Base-by-base conservation (phyloP, 2,888 invertebrate species). In the Fabriciana adippe region DNA sequence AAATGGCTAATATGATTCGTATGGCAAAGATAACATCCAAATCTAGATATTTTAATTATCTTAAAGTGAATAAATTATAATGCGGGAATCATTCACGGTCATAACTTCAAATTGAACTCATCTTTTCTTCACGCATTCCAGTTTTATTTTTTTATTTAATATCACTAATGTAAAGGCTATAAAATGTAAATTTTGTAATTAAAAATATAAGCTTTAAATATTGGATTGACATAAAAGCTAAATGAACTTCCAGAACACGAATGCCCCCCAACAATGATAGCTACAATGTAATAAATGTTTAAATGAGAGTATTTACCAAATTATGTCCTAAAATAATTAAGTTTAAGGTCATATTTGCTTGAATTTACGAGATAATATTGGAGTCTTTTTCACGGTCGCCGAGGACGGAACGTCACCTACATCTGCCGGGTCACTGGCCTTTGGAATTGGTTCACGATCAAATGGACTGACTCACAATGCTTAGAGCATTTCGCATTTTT, bases 341-440 rank as follows among this genome's bases (percentile, higher is more conserved):
- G 53, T 62, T 67, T 64, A 64, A 62, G 53, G 35, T 53, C 48
- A 60, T 67, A 59, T 59, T 73, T 53, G 65, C 16, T 31, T 67
- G 55, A 13, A 6, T 6, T 26, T n/a, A 13, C 35, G n/a, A 47
- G 47, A 61, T 61, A 61, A 67, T 59, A 61, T 68, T 51, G 35
- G 31, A 64, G 64, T 50, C 35, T 60, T 69, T 71, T 70, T 69
- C 71, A 71, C 69, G 71, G 71, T 67, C 71, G 66, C 15, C 57
- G 72, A 72, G 73, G 75, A 74, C 75, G 67, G 55, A 63, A 63
- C 72, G 74, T 76, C 76, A 77, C 74, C 75, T 76, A 76, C 74
- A 74, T 75, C 72, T 64, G 61, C 55, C 53, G 60, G 70, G 72
- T 72, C 66, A 70, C 21, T 68, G 70, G 55, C 68, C 70, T 64